These are phyloP conservation scores for Operophtera brumata DNA, from an alignment of 2,888 invertebrate genomes.

Conservation along the genomic window DNA sequence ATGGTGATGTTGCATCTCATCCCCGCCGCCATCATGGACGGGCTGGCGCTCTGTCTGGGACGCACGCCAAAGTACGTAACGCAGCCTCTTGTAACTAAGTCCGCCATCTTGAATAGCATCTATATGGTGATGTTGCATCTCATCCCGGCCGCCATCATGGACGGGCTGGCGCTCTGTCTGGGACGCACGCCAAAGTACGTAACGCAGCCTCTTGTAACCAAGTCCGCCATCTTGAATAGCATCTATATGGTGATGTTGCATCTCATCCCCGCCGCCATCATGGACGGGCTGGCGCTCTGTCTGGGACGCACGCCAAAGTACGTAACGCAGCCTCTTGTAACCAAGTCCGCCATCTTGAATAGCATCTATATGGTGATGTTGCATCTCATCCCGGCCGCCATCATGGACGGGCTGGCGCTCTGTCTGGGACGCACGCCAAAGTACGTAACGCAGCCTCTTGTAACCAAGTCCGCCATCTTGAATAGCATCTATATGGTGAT, in stretches of 20 bases:
- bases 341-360: constrained; percentile 76
- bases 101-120: constrained; percentile 72
- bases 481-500: constrained; percentile 80
- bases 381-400: constrained; percentile 86
- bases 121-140: constrained; percentile 84
- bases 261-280: constrained; percentile 84
- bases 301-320: constrained; percentile 85
- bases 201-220: no score
- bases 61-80: constrained; percentile 82
- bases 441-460: no score
- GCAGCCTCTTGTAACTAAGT: no score
- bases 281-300: constrained; percentile 82
- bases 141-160: constrained; percentile 85
- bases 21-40: constrained; percentile 86
- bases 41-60: constrained; percentile 81
- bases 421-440: constrained; percentile 84
- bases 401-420: constrained; percentile 82
- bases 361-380: constrained; percentile 81
- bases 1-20: constrained; percentile 84
- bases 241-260: constrained; percentile 84
- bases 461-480: constrained; percentile 77
- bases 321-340: no score
- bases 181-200: constrained; percentile 85
- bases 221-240: constrained; percentile 71
- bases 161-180: constrained; percentile 80